Base-by-base conservation (phyloP, 2,888 invertebrate species). In the Lasius platythorax region DNA sequence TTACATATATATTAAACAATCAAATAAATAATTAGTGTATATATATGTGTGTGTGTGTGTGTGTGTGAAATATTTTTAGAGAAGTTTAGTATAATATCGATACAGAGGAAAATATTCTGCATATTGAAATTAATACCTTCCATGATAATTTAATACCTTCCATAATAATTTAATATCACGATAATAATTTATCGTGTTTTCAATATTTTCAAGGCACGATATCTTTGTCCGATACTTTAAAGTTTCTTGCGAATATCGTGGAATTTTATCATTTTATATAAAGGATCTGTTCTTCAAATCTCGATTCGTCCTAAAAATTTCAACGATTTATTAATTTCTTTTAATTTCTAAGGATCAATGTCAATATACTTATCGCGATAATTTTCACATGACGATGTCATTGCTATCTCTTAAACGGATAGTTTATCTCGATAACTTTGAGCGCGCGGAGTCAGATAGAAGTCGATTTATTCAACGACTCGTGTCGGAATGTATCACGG, bases 401-500 rank as follows among this genome's bases (percentile, higher is more conserved):
- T 46, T 1, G 18, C 50, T 3, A 2, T 18, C 6, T 18, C 6
- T n/a, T n/a, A 53, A n/a, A n/a, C n/a, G 43, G 12, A 61, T 61
- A 43, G n/a, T 74, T 28, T 58, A 58, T 61, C 64, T 23, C 33
- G 46, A 70, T 40, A 56, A 56, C 6, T 56, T 56, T 30, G 53
- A 28, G 2, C 56, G 30, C 30, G 43, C 30, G 6, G 18, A 1
- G 6, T 53, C 8, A 53, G 43, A 58, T n/a, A 23, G 23, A 46
- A 46, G 43, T 23, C 70, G 23, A 12, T n/a, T 53, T 53, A 53
- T 53, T 8, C 67, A 67, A 15, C 53, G 15, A 46, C 43, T 72
- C 46, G 61, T 70, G 15, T 43, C 61, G 58, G 11, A 43, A 43
- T 43, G n/a, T 70, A 70, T 70, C 23, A 58, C 23, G 18, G 30